Evolutionary conservation across 2,113 vertebrate genomes (phyloP).

Genomic region (Athene noctua): DNA sequence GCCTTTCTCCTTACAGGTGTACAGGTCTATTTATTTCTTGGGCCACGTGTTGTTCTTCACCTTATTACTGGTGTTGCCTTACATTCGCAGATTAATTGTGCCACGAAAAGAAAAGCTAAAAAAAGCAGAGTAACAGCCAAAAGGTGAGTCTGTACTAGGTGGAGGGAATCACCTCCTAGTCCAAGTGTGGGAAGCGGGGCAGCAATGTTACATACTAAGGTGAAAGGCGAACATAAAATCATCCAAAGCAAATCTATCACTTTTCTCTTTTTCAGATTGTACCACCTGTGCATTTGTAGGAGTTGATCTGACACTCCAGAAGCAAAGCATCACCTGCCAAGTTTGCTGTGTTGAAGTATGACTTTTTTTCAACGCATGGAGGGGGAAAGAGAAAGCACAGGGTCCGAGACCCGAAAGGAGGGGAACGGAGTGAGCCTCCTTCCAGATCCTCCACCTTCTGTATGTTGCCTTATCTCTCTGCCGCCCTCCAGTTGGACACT

Average conservation of each 20-base stretch:
- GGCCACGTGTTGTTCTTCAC: conserved; percentile 89
- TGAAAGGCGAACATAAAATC: neutral
- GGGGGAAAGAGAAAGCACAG: conserved; percentile 59
- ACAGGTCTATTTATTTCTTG: conserved; percentile 88
- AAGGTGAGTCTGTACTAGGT: conserved; percentile 8
- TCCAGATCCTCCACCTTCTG: conserved; percentile 53
- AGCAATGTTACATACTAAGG: neutral
- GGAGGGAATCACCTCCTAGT: neutral
- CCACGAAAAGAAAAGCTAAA: conserved; percentile 84
- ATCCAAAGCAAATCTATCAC: rapidly evolving
- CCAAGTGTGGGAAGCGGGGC: neutral
- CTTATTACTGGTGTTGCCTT: conserved; percentile 81
- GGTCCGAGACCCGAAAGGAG: conserved; percentile 59
- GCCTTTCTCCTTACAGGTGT: conserved; percentile 79
- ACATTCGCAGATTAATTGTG: conserved; percentile 85
- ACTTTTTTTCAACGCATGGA: conserved; percentile 26
- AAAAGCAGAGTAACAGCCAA: conserved; percentile 70
- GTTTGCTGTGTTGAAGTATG: conserved; percentile 50
- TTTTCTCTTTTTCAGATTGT: conserved; percentile 65
- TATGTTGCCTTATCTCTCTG: conserved; percentile 77
- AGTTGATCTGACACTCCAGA: conserved; percentile 38
- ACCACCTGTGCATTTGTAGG: conserved; percentile 62
- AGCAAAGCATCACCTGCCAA: conserved; percentile 66
- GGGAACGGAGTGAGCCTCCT: conserved; percentile 15
- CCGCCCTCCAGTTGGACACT: conserved; percentile 53